Evolutionary conservation across 37 sponge, comb jelly and placozoan species (phyloP).

Genomic region (Spongia lamella): DNA sequence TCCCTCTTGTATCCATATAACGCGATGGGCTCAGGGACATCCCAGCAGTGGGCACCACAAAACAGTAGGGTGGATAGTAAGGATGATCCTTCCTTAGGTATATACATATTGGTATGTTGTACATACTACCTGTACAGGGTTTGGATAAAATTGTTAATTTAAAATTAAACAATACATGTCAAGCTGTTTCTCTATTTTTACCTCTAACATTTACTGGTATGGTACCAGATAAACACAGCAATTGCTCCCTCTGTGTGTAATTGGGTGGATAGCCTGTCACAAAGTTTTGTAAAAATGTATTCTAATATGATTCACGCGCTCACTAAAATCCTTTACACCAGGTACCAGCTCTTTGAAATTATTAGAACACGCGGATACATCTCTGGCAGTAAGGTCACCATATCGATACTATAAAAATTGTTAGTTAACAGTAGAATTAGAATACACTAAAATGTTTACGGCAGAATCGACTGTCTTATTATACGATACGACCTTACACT

Average conservation of each 20-base stretch:
- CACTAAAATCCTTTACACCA: slow-evolving; percentile 32
- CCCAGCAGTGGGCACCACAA: slow-evolving; percentile 86
- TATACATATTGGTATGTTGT: slow-evolving; percentile 94
- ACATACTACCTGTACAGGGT: slow-evolving; percentile 57
- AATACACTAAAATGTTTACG: no score
- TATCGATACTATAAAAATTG: no score
- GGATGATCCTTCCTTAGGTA: slow-evolving; percentile 84
- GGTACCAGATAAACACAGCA: slow-evolving; percentile 73
- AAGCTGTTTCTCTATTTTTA: neutral
- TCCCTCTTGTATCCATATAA: slow-evolving; percentile 87
- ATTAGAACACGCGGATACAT: slow-evolving; percentile 18
- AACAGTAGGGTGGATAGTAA: slow-evolving; percentile 63
- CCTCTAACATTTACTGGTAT: slow-evolving; percentile 83
- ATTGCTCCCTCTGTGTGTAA: slow-evolving; percentile 42
- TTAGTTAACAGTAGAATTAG: no score
- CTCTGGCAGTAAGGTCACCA: slow-evolving; percentile 50
- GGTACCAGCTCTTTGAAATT: slow-evolving; percentile 54
- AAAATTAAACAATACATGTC: neutral
- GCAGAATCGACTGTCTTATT: no score
- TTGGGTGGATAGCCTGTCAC: neutral
- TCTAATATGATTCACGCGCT: neutral
- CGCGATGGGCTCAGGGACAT: slow-evolving; percentile 87
- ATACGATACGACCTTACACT: no score
- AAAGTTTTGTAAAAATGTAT: neutral
- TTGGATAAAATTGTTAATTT: neutral